Conservation (phyloP, 1,140 invertebrate genomes). For the Eupristina koningsbergeri region DNA sequence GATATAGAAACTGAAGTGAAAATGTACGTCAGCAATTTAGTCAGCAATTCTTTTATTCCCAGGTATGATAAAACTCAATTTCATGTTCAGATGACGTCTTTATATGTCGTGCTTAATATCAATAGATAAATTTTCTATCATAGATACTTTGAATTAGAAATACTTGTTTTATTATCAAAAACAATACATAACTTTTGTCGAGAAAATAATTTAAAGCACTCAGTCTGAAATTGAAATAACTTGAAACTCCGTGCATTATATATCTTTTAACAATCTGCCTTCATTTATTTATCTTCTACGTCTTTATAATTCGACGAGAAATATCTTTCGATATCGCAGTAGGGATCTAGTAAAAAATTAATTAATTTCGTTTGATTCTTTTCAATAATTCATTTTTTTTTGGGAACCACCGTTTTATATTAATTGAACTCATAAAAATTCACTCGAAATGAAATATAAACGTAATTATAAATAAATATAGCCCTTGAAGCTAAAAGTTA, state of each 20-base stretch:
- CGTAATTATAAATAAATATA: not conserved
- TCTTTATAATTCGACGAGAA: too few relatives aligned
- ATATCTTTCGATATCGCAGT: too few relatives aligned
- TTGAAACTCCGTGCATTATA: not conserved
- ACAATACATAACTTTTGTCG: not conserved
- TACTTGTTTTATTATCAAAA: not conserved
- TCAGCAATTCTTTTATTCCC: not conserved
- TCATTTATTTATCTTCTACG: not conserved
- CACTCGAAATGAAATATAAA: not conserved
- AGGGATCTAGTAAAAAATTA: too few relatives aligned
- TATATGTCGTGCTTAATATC: not conserved
- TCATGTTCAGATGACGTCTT: not conserved
- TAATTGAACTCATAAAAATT: too few relatives aligned
- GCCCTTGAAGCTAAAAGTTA: not conserved
- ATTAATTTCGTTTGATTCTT: not conserved
- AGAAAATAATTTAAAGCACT: not conserved
- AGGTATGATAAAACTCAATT: not conserved
- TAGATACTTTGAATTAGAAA: not conserved
- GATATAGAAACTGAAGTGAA: not conserved
- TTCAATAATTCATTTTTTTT: too few relatives aligned
- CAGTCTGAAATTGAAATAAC: not conserved
- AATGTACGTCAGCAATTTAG: not conserved
- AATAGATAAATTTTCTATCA: not conserved
- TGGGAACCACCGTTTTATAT: too few relatives aligned
- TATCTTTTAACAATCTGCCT: not conserved